Conservation (phyloP, 2,113 vertebrate species). For the Trichomycterus rosablanca region DNA sequence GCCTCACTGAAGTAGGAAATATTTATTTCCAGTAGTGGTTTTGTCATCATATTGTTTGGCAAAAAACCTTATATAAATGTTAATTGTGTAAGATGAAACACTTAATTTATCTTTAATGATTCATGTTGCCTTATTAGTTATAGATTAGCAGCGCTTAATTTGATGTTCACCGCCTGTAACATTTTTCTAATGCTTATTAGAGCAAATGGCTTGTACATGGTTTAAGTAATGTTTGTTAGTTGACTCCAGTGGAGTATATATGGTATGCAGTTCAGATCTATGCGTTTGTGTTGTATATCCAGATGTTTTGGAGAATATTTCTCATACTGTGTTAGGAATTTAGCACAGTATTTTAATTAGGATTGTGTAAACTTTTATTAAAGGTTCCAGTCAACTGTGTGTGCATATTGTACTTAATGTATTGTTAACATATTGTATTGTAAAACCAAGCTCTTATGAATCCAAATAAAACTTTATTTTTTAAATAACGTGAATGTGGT, state of each 20-base stretch:
- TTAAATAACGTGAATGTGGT: too few relatives aligned
- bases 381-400: slow-evolving; percentile 19
- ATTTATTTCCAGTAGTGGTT: slow-evolving; percentile 55
- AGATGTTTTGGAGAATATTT: slow-evolving; percentile 65
- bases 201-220: slow-evolving; percentile 43
- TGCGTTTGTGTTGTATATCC: slow-evolving; percentile 47
- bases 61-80: slow-evolving; percentile 29
- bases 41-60: slow-evolving; percentile 71
- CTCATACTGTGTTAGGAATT: slow-evolving; percentile 51
- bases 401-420: slow-evolving; percentile 42
- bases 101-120: slow-evolving; percentile 32
- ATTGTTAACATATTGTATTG: slow-evolving; percentile 16
- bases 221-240: slow-evolving; percentile 46
- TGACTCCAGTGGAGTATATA: slow-evolving; percentile 70
- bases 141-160: slow-evolving; percentile 45
- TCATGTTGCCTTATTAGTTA: slow-evolving; percentile 33
- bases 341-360: slow-evolving; percentile 10
- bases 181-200: slow-evolving; percentile 40
- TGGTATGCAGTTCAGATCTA: slow-evolving; percentile 37
- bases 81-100: slow-evolving; percentile 34
- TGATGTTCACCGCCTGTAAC: slow-evolving; percentile 40
- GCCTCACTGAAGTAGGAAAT: slow-evolving; percentile 62
- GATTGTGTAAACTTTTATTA: slow-evolving; percentile 26
- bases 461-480: slow-evolving; percentile 27
- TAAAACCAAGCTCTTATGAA: slow-evolving; percentile 28